These are phyloP conservation scores for Tribolium freemani DNA, from an alignment of 2,888 invertebrate genomes.

Conservation along the genomic window DNA sequence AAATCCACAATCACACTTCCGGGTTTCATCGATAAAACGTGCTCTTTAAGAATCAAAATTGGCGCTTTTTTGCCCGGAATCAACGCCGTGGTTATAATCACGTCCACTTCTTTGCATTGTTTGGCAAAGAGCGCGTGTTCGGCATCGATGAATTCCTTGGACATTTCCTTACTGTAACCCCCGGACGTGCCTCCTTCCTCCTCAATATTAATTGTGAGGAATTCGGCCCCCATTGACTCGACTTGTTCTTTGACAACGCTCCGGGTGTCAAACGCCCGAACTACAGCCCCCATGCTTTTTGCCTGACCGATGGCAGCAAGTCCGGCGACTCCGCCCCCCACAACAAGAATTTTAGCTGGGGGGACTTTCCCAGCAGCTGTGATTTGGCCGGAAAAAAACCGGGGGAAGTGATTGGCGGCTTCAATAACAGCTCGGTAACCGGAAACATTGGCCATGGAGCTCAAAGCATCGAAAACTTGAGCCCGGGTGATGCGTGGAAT, in stretches of 20 bases:
- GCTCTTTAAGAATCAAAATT: constrained; percentile 83
- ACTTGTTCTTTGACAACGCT: constrained; percentile 88
- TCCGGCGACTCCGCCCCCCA: constrained; percentile 93
- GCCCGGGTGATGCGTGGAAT: constrained; percentile 90
- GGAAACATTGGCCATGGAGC: constrained; percentile 92
- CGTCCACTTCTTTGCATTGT: constrained; percentile 87
- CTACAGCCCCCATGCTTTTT: constrained; percentile 90
- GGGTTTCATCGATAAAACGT: constrained; percentile 85
- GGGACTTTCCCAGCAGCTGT: constrained; percentile 92
- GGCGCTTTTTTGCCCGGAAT: constrained; percentile 92
- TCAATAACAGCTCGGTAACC: constrained; percentile 92
- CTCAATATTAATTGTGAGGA: constrained; percentile 83
- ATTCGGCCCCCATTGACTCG: constrained; percentile 90
- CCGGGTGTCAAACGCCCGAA: constrained; percentile 89
- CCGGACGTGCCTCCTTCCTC: constrained; percentile 81
- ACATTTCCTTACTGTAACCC: constrained; percentile 90
- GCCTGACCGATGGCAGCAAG: constrained; percentile 89
- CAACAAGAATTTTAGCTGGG: constrained; percentile 88
- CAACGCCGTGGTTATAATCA: constrained; percentile 90
- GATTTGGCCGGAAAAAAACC: constrained; percentile 92
- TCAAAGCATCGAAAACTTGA: constrained; percentile 91
- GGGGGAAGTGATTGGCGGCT: constrained; percentile 90
- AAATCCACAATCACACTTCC: constrained; percentile 92
- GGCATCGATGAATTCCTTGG: constrained; percentile 86
- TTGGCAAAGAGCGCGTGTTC: constrained; percentile 90